phyloP scores from a whole-genome alignment of 1,140 invertebrate species.

The Drosophila tsacasi region DNA sequence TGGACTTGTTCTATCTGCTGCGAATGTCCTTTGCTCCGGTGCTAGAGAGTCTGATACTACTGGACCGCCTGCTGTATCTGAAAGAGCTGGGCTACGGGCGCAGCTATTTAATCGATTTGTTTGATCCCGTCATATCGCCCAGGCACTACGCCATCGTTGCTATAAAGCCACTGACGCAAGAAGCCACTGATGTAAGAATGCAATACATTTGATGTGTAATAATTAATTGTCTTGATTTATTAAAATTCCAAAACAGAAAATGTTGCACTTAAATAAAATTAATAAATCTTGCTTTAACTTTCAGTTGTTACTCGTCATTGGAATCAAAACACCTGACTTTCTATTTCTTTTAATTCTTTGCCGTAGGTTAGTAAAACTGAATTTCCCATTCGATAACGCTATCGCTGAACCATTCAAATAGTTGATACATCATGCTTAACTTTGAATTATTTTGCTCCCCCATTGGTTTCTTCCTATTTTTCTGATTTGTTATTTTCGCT shows the following conservation, averaged over 20 bases:
- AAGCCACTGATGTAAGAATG: no score
- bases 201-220: constrained; percentile 2
- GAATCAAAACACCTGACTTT: not conserved
- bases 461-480: not conserved
- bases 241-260: not conserved
- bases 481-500: not conserved
- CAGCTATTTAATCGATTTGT: constrained; percentile 90
- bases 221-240: not conserved
- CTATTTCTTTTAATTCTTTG: not conserved
- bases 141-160: constrained; percentile 90
- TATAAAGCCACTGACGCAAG: constrained; percentile 43
- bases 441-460: not conserved
- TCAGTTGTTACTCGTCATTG: not conserved
- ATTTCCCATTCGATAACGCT: not conserved
- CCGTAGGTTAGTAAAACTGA: not conserved
- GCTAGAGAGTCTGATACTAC: constrained; percentile 93
- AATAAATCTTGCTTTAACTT: not conserved
- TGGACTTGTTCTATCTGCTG: constrained; percentile 93
- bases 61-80: constrained; percentile 94
- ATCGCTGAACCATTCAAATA: not conserved
- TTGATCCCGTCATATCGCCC: constrained; percentile 92
- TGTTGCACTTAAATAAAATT: not conserved
- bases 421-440: not conserved
- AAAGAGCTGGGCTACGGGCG: constrained; percentile 88
- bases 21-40: constrained; percentile 92